A percentile compares a stretch with the other conserved stretches of the same genome.
These are phyloP conservation scores for Xyrauchen texanus DNA, from an alignment of 2,113 vertebrate genomes.

Conservation along the genomic window DNA sequence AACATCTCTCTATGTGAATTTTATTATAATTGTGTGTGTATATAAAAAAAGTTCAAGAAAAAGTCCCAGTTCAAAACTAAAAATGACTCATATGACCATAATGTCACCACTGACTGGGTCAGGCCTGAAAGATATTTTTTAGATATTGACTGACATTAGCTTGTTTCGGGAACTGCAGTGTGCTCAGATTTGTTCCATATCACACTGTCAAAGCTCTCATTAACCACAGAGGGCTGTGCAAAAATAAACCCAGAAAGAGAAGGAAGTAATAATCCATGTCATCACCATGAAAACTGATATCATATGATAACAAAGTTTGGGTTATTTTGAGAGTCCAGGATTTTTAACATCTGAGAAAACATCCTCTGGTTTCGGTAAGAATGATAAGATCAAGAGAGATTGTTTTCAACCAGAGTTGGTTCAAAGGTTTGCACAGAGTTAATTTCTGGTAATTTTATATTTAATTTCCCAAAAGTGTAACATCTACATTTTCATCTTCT, in stretches of 20 bases:
- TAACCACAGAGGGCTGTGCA: not conserved
- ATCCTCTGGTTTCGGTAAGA: conserved; percentile 9
- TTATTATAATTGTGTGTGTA: not conserved
- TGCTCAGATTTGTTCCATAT: not conserved
- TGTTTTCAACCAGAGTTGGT: not conserved
- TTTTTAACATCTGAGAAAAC: not conserved
- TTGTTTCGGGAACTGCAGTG: not conserved
- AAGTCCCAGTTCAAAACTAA: not conserved
- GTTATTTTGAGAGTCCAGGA: not conserved
- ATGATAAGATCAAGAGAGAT: not conserved
- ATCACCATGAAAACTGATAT: conserved; percentile 5
- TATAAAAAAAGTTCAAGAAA: not conserved
- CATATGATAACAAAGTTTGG: not conserved
- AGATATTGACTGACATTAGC: not conserved
- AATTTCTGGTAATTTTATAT: too few relatives aligned
- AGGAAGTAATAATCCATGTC: not conserved
- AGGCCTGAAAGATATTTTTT: not conserved
- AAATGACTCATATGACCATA: not conserved
- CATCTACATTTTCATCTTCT: too few relatives aligned
- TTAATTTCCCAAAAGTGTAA: too few relatives aligned
- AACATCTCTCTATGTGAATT: not conserved
- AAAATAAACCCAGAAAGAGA: not conserved
- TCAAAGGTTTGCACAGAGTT: too few relatives aligned
- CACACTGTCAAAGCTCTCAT: not conserved
- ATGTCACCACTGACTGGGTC: not conserved